Base-by-base conservation (phyloP, 2,888 invertebrate genomes). In the Luffia ferchaultella region DNA sequence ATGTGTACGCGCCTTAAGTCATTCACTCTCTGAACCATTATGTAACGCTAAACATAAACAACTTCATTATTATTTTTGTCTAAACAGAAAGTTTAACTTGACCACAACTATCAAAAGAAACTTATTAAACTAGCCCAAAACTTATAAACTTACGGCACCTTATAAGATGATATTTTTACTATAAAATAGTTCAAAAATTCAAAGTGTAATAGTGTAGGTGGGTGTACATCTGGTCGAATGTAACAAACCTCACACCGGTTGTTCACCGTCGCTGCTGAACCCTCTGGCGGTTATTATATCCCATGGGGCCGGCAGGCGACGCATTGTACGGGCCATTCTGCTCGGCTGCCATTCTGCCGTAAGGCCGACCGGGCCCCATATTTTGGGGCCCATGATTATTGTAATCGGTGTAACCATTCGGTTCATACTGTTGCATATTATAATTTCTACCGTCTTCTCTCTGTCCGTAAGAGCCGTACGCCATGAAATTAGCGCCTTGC, bases 261-360 rank as follows among this genome's bases (percentile, higher is more conserved):
- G 67, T 76, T 80, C 80, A 82, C 70, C 80, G 78, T 61, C 78
- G 82, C 59, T 62, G 67, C 69, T 76, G 80, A 69, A 77, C 76
- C 67, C 79, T 77, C 80, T 79, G 83, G 78, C 83, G 83, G 82
- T 79, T 77, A 60, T 73, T 67, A 73, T 79, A 79, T 78, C 82
- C 82, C 82, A 76, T 68, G 71, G 79, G 76, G 73, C 80, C 78
- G 64, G 76, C 73, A 54, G 72, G 71, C 74, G 61, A 68, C 73
- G 73, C 73, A 64, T 65, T 64, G 54, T 65, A 68, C 58, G 62
- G 61, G 62, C 67, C 66, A 53, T 58, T 64, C 48, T 53, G 55
- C 49, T 54, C 50, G 57, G 64, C 70, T 47, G 67, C 65, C 65
- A 68, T 61, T 57, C 65, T 64, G 65, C 51, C 63, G 68, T 7